phyloP scores from a whole-genome alignment of 2,113 vertebrate genomes.

The Oreocharis arfaki region DNA sequence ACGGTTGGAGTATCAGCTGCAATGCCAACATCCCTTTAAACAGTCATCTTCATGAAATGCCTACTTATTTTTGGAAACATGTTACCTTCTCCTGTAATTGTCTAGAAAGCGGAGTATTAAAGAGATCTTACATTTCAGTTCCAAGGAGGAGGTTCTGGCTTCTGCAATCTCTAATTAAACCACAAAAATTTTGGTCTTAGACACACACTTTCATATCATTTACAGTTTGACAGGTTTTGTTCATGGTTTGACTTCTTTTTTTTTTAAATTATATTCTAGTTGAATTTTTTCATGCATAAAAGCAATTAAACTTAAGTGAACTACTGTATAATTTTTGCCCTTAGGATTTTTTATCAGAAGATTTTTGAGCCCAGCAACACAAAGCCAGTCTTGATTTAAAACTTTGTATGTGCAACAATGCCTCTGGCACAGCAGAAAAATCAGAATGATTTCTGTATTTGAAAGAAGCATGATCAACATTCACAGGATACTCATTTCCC shows the following conservation, averaged over 20 bases:
- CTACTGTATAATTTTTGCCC: not conserved
- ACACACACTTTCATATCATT: not conserved
- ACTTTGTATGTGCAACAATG: not conserved
- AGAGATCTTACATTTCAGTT: not conserved
- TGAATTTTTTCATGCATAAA: not conserved
- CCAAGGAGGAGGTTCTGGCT: not conserved
- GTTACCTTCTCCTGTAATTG: not conserved
- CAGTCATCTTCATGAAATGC: not conserved
- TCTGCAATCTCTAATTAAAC: not conserved
- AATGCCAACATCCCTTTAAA: not conserved
- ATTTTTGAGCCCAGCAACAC: not conserved
- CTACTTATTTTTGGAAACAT: not conserved
- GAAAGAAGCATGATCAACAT: not conserved
- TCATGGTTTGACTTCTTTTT: not conserved
- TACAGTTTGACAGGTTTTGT: not conserved
- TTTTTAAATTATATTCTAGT: not conserved
- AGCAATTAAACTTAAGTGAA: not conserved
- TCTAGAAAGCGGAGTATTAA: not conserved
- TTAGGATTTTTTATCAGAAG: not conserved
- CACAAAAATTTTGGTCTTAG: not conserved
- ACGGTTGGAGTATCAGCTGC: not conserved
- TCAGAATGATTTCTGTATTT: not conserved
- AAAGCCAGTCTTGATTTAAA: not conserved
- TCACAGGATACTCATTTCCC: not conserved
- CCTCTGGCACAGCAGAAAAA: not conserved